These are phyloP conservation scores for Drosophila pseudotakahashii DNA, from an alignment of 2,888 invertebrate species.

Conservation along the genomic window DNA sequence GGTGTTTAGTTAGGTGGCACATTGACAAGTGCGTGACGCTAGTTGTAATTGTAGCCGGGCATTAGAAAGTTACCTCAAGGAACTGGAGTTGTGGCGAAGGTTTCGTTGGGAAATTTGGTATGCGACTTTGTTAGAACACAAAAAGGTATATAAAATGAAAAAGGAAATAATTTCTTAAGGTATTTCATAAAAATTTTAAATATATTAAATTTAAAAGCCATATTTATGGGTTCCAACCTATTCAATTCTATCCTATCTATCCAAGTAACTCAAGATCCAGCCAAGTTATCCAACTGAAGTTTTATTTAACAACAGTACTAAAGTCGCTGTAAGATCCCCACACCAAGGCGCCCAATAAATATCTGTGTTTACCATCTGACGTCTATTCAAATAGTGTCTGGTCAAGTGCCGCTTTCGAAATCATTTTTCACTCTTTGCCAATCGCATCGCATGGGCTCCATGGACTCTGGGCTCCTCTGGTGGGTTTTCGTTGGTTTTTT, in stretches of 20 bases:
- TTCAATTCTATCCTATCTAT: too few relatives aligned
- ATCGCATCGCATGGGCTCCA: slow-evolving; percentile 8
- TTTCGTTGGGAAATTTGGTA: background rate
- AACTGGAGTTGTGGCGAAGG: background rate
- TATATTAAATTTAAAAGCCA: too few relatives aligned
- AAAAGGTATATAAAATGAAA: background rate
- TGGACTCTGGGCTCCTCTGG: background rate
- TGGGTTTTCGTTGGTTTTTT: slow-evolving; percentile 17
- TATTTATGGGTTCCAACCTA: too few relatives aligned
- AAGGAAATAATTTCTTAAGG: background rate
- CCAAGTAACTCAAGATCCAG: background rate
- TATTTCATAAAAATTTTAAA: background rate
- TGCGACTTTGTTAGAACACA: background rate
- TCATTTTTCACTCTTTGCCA: slow-evolving; percentile 30
- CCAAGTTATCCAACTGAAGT: too few relatives aligned
- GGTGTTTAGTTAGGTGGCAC: slow-evolving; percentile 18
- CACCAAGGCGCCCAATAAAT: background rate
- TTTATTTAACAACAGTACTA: background rate
- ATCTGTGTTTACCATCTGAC: slow-evolving; percentile 11
- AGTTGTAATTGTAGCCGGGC: slow-evolving; percentile 3
- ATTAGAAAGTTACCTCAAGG: background rate
- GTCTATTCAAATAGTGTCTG: slow-evolving; percentile 14
- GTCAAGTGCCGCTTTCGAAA: slow-evolving; percentile 40
- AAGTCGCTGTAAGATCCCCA: background rate
- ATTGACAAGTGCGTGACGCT: slow-evolving; percentile 1